Evolutionary conservation across 2,113 vertebrate species (phyloP).

Genomic region (Bostrychus sinensis): DNA sequence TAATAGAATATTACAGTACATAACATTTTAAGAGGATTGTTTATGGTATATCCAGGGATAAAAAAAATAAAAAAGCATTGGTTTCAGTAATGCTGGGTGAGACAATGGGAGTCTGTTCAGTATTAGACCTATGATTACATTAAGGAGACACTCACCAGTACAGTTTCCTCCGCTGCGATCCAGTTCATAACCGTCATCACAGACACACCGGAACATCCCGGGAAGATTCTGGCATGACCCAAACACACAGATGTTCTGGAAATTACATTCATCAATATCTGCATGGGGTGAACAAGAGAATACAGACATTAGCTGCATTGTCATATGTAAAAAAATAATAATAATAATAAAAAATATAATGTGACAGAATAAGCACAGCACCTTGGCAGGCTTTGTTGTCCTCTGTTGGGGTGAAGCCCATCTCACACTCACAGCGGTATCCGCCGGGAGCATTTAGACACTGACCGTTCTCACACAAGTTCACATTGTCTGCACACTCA

Average conservation of each 20-base stretch:
- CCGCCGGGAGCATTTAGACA: conserved; percentile 91
- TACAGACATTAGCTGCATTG: not conserved
- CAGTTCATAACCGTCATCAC: conserved; percentile 89
- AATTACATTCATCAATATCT: conserved; percentile 94
- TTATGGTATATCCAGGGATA: not conserved
- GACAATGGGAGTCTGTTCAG: conserved; percentile 1
- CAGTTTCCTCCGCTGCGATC: conserved; percentile 92
- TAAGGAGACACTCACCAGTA: conserved; percentile 80
- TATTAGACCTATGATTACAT: not conserved
- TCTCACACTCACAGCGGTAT: conserved; percentile 93
- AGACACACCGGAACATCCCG: conserved; percentile 92
- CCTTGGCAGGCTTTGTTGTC: conserved; percentile 92
- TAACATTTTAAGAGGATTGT: no score
- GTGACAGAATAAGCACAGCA: conserved; percentile 42
- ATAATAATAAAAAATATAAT: not conserved
- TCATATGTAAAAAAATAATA: no score
- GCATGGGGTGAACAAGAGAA: conserved; percentile 21
- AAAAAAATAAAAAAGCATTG: not conserved
- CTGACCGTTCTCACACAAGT: conserved; percentile 93
- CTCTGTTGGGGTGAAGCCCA: conserved; percentile 91
- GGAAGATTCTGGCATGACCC: conserved; percentile 94
- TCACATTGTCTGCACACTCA: conserved; percentile 89
- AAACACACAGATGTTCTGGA: conserved; percentile 93
- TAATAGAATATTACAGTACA: no score
- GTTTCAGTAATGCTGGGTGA: not conserved